Evolutionary conservation across 1,140 invertebrate species (phyloP), one percentile per base, ranked within the genome.

Genomic region (Coelopa frigida): DNA sequence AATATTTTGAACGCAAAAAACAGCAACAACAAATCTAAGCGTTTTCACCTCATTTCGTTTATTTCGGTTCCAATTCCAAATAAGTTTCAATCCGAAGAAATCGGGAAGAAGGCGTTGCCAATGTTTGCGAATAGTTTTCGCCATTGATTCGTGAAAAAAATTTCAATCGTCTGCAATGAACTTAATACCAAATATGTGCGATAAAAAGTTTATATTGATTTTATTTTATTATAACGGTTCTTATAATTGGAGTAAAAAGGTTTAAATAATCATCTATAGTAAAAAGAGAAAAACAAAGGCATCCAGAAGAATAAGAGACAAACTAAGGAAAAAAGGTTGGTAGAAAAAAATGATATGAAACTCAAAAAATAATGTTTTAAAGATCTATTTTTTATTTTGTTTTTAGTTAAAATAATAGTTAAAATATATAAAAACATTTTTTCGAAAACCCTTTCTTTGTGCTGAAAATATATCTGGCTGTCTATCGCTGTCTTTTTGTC

Each of bases 211-310:
- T 43, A 68, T 68, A 62, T 62, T 68, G 58, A 68, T 68, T 64
- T 68, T 68, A 55, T 68, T 68, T 68, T 68, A 66, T 60, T 68
- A 68, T 50, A 68, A 68, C 61, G 64, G 64, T 54, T 68, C 64
- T 38, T 68, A 68, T 53, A 68, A 68, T 67, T 68, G 64, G 64
- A 68, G 56, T 68, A 68, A 62, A 60, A 67, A 62, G 54, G 50
- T 57, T 38, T 68, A 68, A 64, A 46, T 35, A 24, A n/a, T 27
- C 5, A 12, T 15, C 14, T 14, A 43, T 14, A n/a, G 20, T 14
- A 36, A 27, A 24, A 4, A 44, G 10, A 33, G 26, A 36, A 14
- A 36, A 35, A 31, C 15, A 44, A 10, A 46, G n/a, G n/a, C n/a
- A n/a, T n/a, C n/a, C n/a, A n/a, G n/a, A n/a, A n/a, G n/a, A n/a